phyloP scores from a whole-genome alignment of 2,797 vertebrate species.

The Aldrovandia affinis region DNA sequence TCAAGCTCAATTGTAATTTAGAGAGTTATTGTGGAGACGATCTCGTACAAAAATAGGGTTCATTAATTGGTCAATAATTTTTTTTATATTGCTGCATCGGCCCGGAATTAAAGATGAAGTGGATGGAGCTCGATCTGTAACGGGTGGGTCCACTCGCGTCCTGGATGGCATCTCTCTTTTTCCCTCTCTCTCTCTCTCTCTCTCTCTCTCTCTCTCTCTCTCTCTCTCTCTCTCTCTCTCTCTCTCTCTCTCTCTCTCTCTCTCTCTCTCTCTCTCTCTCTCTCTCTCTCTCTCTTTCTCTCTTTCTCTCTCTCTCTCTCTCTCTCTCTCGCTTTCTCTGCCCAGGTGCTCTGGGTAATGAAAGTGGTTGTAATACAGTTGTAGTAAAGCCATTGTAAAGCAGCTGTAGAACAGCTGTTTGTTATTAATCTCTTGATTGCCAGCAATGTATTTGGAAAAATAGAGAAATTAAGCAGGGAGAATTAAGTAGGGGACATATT shows the following conservation, averaged over 20 bases:
- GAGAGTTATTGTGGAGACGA: constrained; percentile 41
- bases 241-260: neutral
- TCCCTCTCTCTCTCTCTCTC: neutral
- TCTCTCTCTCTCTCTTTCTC: neutral
- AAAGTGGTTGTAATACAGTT: constrained; percentile 10
- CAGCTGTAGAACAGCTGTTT: no score
- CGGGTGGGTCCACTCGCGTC: neutral
- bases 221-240: neutral
- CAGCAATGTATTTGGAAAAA: neutral
- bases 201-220: neutral
- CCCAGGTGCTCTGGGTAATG: neutral
- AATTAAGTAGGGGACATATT: constrained; percentile 16
- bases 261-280: neutral
- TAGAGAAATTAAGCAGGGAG: neutral
- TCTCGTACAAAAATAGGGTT: neutral
- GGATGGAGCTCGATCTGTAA: neutral
- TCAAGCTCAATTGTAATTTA: constrained; percentile 42
- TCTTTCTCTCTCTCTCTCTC: neutral
- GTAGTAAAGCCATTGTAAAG: no score
- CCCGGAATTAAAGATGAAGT: neutral
- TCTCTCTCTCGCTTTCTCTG: no score
- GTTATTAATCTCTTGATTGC: constrained; percentile 39
- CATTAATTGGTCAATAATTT: neutral
- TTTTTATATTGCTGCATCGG: neutral
- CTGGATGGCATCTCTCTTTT: neutral